Conservation (phyloP, 2,888 invertebrate genomes). For the Netelia inedita region DNA sequence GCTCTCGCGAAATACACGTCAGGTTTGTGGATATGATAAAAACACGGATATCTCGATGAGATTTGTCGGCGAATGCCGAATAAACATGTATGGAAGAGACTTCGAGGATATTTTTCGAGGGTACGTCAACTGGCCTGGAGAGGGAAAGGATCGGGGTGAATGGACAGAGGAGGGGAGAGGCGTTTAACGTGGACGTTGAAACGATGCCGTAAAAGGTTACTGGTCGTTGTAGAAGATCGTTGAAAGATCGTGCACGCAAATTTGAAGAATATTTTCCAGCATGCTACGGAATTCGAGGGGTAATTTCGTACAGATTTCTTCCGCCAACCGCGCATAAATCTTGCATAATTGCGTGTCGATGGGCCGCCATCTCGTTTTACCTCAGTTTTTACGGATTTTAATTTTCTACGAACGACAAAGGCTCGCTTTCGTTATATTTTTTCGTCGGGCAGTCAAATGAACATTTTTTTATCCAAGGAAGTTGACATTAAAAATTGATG, state of each 20-base stretch:
- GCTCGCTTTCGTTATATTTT: not conserved
- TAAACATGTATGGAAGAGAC: slow-evolving; percentile 36
- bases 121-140: slow-evolving; percentile 39
- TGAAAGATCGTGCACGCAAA: slow-evolving; percentile 23
- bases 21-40: not conserved
- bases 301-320: not conserved
- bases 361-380: not conserved
- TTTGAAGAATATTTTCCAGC: slow-evolving; percentile 3
- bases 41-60: slow-evolving; percentile 28
- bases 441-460: too few species aligned
- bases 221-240: slow-evolving; percentile 29
- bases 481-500: too few species aligned
- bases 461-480: too few species aligned
- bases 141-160: slow-evolving; percentile 17
- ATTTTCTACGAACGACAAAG: not conserved
- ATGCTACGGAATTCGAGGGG: slow-evolving; percentile 10
- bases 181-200: slow-evolving; percentile 16
- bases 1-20: not conserved
- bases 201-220: slow-evolving; percentile 29
- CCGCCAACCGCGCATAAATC: not conserved
- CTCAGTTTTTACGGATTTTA: not conserved
- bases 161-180: slow-evolving; percentile 3
- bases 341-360: not conserved
- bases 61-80: slow-evolving; percentile 30
- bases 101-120: not conserved